Evolutionary conservation across 2,888 invertebrate genomes (phyloP).

Genomic region (Tipula vernalis): DNA sequence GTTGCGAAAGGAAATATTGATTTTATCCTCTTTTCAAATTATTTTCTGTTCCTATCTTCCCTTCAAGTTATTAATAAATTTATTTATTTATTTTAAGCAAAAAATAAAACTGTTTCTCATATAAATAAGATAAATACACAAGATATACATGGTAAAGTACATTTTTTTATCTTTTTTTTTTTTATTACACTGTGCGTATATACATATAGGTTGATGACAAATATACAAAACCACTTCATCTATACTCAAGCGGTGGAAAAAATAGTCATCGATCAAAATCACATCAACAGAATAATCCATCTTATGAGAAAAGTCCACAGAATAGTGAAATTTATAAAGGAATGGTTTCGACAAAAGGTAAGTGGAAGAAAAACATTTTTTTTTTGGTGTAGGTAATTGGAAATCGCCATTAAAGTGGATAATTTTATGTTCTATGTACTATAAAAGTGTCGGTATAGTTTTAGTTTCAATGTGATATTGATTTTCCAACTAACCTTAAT

Average conservation of each 20-base stretch:
- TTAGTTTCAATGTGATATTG: background rate
- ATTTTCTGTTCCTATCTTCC: background rate
- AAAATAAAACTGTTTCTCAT: background rate
- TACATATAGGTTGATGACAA: conserved; percentile 33
- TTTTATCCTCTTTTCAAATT: background rate
- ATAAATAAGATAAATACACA: too few species aligned
- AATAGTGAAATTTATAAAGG: conserved; percentile 10
- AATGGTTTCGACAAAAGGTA: background rate
- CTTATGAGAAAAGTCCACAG: conserved; percentile 13
- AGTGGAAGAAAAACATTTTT: background rate
- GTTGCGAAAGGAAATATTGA: background rate
- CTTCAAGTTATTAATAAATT: background rate
- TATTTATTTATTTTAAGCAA: background rate
- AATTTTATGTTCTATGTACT: background rate
- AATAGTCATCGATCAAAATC: conserved; percentile 29
- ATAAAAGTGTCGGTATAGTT: too few species aligned
- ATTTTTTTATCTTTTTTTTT: background rate
- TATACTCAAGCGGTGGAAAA: conserved; percentile 27
- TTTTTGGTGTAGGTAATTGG: background rate
- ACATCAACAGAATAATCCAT: conserved; percentile 17
- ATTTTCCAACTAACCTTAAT: background rate
- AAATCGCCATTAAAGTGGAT: background rate
- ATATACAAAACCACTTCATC: conserved; percentile 32
- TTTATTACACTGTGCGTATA: background rate
- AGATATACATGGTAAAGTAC: background rate